These are phyloP conservation scores for Drepana falcataria DNA, from an alignment of 2,888 invertebrate genomes.

Conservation along the genomic window DNA sequence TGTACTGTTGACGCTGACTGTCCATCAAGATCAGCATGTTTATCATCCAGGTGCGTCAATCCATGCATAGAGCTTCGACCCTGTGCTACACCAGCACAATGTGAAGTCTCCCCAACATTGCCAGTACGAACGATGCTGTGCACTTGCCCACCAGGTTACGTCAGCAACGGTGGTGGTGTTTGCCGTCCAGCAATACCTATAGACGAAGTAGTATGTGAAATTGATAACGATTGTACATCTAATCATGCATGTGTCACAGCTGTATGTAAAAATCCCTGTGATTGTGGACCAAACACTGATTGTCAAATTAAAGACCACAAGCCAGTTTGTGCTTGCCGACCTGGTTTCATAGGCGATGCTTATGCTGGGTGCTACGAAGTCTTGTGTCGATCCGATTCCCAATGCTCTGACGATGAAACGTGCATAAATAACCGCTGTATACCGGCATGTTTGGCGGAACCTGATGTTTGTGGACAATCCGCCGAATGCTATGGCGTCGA, in stretches of 20 bases:
- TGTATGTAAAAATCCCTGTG: slow-evolving; percentile 90
- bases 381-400: slow-evolving; percentile 85
- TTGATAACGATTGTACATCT: slow-evolving; percentile 87
- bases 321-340: slow-evolving; percentile 90
- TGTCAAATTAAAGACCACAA: slow-evolving; percentile 91
- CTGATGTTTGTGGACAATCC: slow-evolving; percentile 84
- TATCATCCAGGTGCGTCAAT: slow-evolving; percentile 89
- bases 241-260: slow-evolving; percentile 89
- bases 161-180: slow-evolving; percentile 90
- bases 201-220: slow-evolving; percentile 82
- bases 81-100: slow-evolving; percentile 88
- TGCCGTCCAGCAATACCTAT: slow-evolving; percentile 86
- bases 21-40: slow-evolving; percentile 87
- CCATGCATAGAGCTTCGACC: slow-evolving; percentile 89
- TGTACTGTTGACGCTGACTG: slow-evolving; percentile 92
- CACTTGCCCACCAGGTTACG: slow-evolving; percentile 92
- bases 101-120: slow-evolving; percentile 87
- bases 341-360: slow-evolving; percentile 91
- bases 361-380: slow-evolving; percentile 87
- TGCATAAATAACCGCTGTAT: slow-evolving; percentile 90
- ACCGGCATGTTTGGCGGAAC: slow-evolving; percentile 86
- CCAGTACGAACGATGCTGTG: slow-evolving; percentile 94
- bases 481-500: slow-evolving; percentile 89
- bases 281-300: slow-evolving; percentile 90
- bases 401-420: slow-evolving; percentile 90